These are phyloP conservation scores for Adela reaumurella DNA, from an alignment of 2,888 invertebrate genomes.

Conservation along the genomic window DNA sequence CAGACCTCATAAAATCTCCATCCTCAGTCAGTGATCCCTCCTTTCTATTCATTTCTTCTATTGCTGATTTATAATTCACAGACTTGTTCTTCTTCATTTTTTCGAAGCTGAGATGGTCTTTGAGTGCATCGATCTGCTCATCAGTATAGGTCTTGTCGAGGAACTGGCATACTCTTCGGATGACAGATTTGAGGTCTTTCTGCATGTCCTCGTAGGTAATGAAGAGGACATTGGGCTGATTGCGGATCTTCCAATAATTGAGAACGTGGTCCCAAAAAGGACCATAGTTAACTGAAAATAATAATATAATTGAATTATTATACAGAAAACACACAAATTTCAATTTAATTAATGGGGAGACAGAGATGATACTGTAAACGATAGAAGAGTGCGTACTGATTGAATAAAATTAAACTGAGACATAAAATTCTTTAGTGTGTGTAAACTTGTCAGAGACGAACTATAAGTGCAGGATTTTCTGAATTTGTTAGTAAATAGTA, in stretches of 20 bases:
- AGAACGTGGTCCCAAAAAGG: not conserved
- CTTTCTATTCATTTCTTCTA: not conserved
- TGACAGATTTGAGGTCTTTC: slow-evolving; percentile 42
- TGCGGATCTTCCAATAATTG: not conserved
- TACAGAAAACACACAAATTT: too few relatives aligned
- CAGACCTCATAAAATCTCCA: slow-evolving; percentile 41
- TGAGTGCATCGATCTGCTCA: slow-evolving; percentile 36
- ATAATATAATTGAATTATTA: too few relatives aligned
- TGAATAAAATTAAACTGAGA: too few relatives aligned
- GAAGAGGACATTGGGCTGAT: not conserved
- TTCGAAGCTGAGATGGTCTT: slow-evolving; percentile 56
- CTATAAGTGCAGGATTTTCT: too few relatives aligned
- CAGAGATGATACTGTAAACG: too few relatives aligned
- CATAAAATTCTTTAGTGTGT: too few relatives aligned
- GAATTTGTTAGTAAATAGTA: too few relatives aligned
- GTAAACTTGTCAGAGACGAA: too few relatives aligned
- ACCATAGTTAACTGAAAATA: not conserved
- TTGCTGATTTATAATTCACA: slow-evolving; percentile 30
- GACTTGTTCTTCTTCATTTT: slow-evolving; percentile 55
- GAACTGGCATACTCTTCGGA: slow-evolving; percentile 47
- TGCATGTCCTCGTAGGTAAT: not conserved
- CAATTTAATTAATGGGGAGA: too few relatives aligned
- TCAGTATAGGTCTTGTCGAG: slow-evolving; percentile 37
- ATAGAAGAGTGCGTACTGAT: too few relatives aligned
- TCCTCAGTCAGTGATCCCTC: slow-evolving; percentile 14